Base-by-base conservation (phyloP, 1,140 invertebrate genomes). In the Anadara kagoshimensis region DNA sequence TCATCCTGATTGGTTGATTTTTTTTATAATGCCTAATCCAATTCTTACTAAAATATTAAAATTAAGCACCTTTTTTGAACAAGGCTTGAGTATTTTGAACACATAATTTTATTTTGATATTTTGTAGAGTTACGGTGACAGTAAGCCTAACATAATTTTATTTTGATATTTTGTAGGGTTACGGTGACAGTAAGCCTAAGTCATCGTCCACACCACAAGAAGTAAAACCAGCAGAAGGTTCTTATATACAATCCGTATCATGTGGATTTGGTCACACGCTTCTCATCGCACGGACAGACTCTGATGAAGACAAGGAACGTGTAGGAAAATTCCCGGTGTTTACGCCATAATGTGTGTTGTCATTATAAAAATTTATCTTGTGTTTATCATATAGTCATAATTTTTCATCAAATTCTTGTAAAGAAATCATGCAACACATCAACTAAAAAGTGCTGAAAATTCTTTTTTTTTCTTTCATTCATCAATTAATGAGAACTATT, bases 181-280 rank as follows among this genome's bases (percentile, higher is more conserved):
- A 95, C 78, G 96, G 96, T 14, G 95, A 97, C 79, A 93, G 94
- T 85, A 93, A 94, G 83, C 78, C 87, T 8, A 96, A 96, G 85
- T 96, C 95, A 0, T 94, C 94, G 18, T 95, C 95, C 5, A 92
- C 92, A 45, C 95, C 96, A n/a, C 94, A 95, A 88, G 96, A 97
- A 90, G 94, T 97, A 18, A 95, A 93, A 74, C 93, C 93, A 43
- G 89, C 97, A 81, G 94, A 95, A 58, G 94, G 94, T 51, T 89
- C 96, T 36, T 94, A 96, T 87, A 92, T 97, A 56, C 92, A 94
- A 72, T 92, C 93, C 57, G 92, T 97, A 18, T 89, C 94, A 11
- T 95, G 95, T 92, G 96, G 96, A 20, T 93, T 93, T 73, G 94
- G 94, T 16, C 95, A 97, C 87, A 94, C 95, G 0, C 86, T 96